These are phyloP conservation scores for Diarsia brunnea DNA, from an alignment of 2,888 invertebrate species.

Conservation along the genomic window DNA sequence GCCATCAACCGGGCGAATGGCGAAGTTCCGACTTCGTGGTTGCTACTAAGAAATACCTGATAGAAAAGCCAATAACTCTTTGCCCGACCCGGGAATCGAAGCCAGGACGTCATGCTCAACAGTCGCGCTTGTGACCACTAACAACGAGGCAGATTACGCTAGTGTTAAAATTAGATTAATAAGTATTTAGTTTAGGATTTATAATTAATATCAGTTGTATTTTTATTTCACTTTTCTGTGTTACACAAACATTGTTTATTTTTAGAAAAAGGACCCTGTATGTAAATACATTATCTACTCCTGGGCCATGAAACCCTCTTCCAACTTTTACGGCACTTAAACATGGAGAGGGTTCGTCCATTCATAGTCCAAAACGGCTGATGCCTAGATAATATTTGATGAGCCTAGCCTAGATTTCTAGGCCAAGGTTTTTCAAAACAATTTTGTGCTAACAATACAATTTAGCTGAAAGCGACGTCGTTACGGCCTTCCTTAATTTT, in stretches of 20 bases:
- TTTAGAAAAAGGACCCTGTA: not conserved
- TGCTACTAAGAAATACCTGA: not conserved
- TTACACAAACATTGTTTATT: not conserved
- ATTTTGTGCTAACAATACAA: conserved; percentile 22
- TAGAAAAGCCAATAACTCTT: not conserved
- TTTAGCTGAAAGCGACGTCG: conserved; percentile 13
- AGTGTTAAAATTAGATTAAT: not conserved
- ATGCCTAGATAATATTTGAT: conserved; percentile 12
- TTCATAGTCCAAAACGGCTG: not conserved
- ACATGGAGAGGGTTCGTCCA: not conserved
- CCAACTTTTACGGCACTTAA: not conserved
- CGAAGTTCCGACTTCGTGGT: not conserved
- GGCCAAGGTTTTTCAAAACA: conserved; percentile 22
- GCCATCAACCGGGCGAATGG: not conserved
- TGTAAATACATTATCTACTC: not conserved
- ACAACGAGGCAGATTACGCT: too few relatives aligned
- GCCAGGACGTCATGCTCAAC: not conserved
- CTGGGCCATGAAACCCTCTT: conserved; percentile 8
- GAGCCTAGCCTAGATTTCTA: not conserved
- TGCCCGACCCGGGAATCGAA: not conserved
- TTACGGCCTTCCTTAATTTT: conserved; percentile 30
- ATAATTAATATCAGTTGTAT: not conserved
- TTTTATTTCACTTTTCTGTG: not conserved
- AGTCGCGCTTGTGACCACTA: not conserved
- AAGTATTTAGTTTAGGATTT: not conserved